Base-by-base conservation (phyloP, 1,140 invertebrate species). In the Stenopsyche tienmushanensis region DNA sequence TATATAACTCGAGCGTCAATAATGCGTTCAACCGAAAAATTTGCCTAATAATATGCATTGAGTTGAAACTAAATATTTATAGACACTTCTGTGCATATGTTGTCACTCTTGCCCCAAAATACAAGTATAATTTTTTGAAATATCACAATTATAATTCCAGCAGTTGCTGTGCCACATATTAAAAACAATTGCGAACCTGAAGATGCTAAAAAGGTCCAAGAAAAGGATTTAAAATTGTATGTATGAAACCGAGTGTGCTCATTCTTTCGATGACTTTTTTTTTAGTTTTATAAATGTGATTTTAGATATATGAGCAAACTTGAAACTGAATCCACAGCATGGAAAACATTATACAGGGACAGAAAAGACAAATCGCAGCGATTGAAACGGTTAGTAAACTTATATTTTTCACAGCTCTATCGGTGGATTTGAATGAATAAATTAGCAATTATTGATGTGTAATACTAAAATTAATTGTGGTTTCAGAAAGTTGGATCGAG, bases 311-410 rank as follows among this genome's bases (percentile, higher is more conserved):
- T 50, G n/a, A 21, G 50, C 7, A 53, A 53, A 26, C 47, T 65
- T 10, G 8, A 34, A 52, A 58, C 29, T 1, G 64, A 65, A 59
- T 25, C 18, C 0, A 13, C 29, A 13, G 64, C 55, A 1, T 65
- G 64, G 64, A 65, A 60, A 60, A 2, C n/a, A 41, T 59, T 59
- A 18, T 65, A 59, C 13, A n/a, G 18, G 13, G 21, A 60, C 7
- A 65, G 44, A 52, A 58, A 59, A 52, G 24, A 21, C 7, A 42
- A 41, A 42, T 21, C 2, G 17, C 15, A 20, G 21, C 23, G 34
- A 18, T 18, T 65, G 49, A 23, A 65, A 29, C n/a, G 62, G 62
- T 64, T 13, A 34, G 13, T 55, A 34, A 13, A 8, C 7, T 41
- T 29, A 15, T 24, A 52, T 52, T 8, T 47, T 8, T n/a, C 7